Evolutionary conservation across 1,140 invertebrate species (phyloP), one percentile per base, ranked within the genome.

Genomic region (Bombus affinis): DNA sequence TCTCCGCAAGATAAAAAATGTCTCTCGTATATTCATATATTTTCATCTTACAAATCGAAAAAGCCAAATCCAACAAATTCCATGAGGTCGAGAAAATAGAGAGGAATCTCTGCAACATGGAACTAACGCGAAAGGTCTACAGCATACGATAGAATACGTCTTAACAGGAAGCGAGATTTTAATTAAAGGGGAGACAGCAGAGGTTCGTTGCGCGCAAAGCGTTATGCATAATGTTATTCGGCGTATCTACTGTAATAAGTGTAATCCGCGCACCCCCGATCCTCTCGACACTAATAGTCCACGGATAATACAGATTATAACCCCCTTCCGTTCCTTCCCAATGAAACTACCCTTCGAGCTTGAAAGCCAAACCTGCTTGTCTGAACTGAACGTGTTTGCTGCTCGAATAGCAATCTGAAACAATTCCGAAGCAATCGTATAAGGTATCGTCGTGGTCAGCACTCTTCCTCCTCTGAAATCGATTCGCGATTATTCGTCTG

Each of bases 221-320:
- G 90, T 92, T 88, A 91, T 88, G 90, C 88, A 92, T 93, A 92
- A 93, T 92, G 90, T 93, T 93, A 93, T 88, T 92, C 92, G 90
- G 90, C 90, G 90, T 93, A 93, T 91, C 92, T 88, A 85, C 86
- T 89, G 86, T 93, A 93, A 93, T 92, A 92, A 94, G 89, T 93
- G 89, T 92, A 94, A 94, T 94, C 93, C 91, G 89, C 86, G 88
- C 91, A 89, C 83, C 90, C 92, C 88, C 90, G 89, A 94, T 94
- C 93, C 92, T 93, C 92, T 94, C 92, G 88, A 88, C 90, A 93
- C 93, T 93, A 93, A 94, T 94, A 94, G 93, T 93, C 92, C 89
- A 90, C 90, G 92, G 93, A 94, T 94, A 93, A 94, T 93, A 94
- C 92, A 93, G 93, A 94, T 94, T 94, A 94, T 89, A 91, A 91